Evolutionary conservation across 2,888 invertebrate genomes (phyloP), one percentile per base, ranked within the genome.

Genomic region (Xylophagus ater): DNA sequence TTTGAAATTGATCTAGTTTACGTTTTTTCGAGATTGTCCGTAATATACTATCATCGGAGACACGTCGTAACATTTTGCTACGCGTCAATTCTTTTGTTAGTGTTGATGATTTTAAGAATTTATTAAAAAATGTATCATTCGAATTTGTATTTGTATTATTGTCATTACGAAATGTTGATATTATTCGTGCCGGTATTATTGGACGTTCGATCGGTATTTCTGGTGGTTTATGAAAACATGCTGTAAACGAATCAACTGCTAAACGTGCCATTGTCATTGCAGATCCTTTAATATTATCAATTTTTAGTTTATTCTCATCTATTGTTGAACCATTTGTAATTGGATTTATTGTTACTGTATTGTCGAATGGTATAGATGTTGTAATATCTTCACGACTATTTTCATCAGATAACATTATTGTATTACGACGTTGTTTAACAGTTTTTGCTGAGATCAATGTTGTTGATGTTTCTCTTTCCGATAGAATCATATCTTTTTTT

Each of bases 151-250:
- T 48, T 37, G 42, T 29, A 15, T 44, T 40, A 2, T 42, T 49
- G 21, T 48, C 48, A 10, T 35, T 46, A 14, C 49, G 48, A 7
- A 46, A 44, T 3, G 48, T 41, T 5, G 59, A 54, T 17, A 47
- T 42, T 3, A 58, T 47, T 17, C 62, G 55, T 1, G 56, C 52
- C 2, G 63, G 55, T 41, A 62, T 60, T 42, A 56, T 52, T 3
- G 64, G 63, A 5, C 63, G 48, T 43, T 62, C 58, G 2, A 57
- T 49, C 2, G 63, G 64, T 36, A 63, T 37, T 42, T 62, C 61
- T 4, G 64, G 62, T 29, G 59, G 45, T 20, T 62, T 59, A 13
- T 55, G 52, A 9, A 59, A 55, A 4, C 56, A 56, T 3, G 62
- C 63, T 4, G 52, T 51, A 6, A 56, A 59, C 15, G 56, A 51